phyloP scores from a whole-genome alignment of 2,113 vertebrate species.

The Athene cunicularia region DNA sequence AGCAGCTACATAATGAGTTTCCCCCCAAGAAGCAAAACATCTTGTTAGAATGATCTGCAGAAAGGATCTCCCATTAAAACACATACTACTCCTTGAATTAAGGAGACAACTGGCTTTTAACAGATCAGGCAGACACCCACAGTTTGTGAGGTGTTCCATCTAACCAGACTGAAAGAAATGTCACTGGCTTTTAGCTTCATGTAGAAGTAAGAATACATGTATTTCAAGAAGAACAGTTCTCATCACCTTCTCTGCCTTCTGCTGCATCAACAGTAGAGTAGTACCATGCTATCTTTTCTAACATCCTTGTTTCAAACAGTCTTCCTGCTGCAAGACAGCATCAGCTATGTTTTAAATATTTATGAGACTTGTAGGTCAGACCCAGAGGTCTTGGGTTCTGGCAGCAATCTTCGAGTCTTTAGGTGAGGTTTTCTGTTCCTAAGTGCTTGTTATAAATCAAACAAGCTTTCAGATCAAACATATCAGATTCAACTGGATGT shows the following conservation, averaged over 20 bases:
- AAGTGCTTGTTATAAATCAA: background rate
- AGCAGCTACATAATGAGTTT: background rate
- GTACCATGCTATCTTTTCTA: no score
- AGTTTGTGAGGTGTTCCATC: background rate
- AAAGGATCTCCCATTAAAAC: background rate
- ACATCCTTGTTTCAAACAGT: background rate
- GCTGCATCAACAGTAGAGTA: background rate
- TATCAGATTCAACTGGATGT: background rate
- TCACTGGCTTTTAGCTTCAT: background rate
- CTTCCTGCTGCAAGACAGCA: background rate
- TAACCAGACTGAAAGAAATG: background rate
- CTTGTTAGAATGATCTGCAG: background rate
- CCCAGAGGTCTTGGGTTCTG: background rate
- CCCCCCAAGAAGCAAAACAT: background rate
- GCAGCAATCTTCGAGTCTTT: background rate
- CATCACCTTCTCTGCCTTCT: background rate
- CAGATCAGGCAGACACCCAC: background rate
- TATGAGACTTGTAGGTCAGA: background rate
- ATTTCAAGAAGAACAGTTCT: background rate
- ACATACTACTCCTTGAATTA: background rate
- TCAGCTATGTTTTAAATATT: background rate
- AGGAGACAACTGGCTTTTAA: background rate
- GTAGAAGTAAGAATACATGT: background rate
- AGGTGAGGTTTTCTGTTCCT: background rate
- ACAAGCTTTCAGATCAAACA: background rate